Base-by-base conservation (phyloP, 1,140 invertebrate species). In the Phymorhynchus buccinoides region DNA sequence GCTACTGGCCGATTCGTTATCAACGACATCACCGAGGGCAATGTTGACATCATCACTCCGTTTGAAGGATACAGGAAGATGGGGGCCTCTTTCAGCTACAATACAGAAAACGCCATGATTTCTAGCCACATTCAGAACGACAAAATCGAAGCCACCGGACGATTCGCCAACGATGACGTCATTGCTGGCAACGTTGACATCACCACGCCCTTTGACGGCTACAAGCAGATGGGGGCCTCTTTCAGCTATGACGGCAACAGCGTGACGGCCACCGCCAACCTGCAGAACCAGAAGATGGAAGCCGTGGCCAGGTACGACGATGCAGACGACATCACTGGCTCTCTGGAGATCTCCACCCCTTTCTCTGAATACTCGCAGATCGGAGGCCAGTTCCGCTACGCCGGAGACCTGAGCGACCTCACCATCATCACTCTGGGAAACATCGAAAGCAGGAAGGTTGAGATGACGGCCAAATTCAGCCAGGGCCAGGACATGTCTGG, bases 341-440 rank as follows among this genome's bases (percentile, higher is more conserved):
- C 77, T 22, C 9, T 79, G n/a, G 77, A 79, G 22, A 39, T 79
- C 77, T 6, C 77, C 27, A 82, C 84, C 1, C 84, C 84, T 6
- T 82, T 82, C 68, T 4, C 6, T 2, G 71, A 73, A 27, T 84
- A 77, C 75, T 27, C n/a, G 16, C 39, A 77, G n/a, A 80, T 77
- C 30, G 84, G 79, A 16, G 18, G 44, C 1, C 18, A 42, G 9
- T 68, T 85, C n/a, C 14, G 30, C 71, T 68, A 80, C 30, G 16
- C 37, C 39, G 80, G 62, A 35, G 75, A 85, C 66, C 9, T 75
- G 27, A 48, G 22, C n/a, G 77, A 79, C 42, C 1, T 79, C 32
- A 79, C 42, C 77, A 0, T 37, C 2, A 52, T 52, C 42, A 0
- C 44, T n/a, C 18, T 7, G 3, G 77, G 42, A 41, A 39, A 39